Evolutionary conservation across 2,113 vertebrate species (phyloP).

Genomic region (Arvicanthis niloticus): DNA sequence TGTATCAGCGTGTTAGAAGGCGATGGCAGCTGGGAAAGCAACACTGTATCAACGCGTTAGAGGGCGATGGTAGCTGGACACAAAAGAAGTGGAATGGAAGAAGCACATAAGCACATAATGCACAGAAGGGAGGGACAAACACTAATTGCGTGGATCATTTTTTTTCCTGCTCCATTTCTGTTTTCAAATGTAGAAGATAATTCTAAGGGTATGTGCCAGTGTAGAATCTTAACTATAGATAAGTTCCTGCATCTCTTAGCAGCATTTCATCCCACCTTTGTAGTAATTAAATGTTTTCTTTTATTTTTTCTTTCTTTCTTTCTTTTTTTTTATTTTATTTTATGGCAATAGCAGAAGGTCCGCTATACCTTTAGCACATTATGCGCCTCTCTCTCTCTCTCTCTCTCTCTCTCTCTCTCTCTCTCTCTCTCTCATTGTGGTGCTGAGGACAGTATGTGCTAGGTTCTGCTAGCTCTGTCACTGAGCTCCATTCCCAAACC

Average conservation of each 20-base stretch:
- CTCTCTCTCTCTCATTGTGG: not conserved
- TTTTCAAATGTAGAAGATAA: conserved; percentile 48
- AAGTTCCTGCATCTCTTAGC: not conserved
- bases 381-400: too few relatives aligned
- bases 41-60: not conserved
- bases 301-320: too few relatives aligned
- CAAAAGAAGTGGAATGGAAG: not conserved
- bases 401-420: too few relatives aligned
- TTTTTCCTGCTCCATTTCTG: not conserved
- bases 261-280: conserved; percentile 13
- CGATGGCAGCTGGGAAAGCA: too few relatives aligned
- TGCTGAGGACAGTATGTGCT: not conserved
- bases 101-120: not conserved
- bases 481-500: not conserved
- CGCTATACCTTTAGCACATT: not conserved
- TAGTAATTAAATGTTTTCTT: not conserved
- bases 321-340: not conserved
- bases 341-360: not conserved
- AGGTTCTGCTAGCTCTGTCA: not conserved
- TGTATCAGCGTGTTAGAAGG: too few relatives aligned
- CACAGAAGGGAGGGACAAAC: not conserved
- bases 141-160: not conserved
- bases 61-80: not conserved
- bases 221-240: conserved; percentile 14
- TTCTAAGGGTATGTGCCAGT: conserved; percentile 8